A percentile compares a stretch with the other conserved stretches of the same genome.
These are phyloP conservation scores for Platygyra sinensis DNA, from an alignment of 64 coral and sea anemone species.

Conservation along the genomic window DNA sequence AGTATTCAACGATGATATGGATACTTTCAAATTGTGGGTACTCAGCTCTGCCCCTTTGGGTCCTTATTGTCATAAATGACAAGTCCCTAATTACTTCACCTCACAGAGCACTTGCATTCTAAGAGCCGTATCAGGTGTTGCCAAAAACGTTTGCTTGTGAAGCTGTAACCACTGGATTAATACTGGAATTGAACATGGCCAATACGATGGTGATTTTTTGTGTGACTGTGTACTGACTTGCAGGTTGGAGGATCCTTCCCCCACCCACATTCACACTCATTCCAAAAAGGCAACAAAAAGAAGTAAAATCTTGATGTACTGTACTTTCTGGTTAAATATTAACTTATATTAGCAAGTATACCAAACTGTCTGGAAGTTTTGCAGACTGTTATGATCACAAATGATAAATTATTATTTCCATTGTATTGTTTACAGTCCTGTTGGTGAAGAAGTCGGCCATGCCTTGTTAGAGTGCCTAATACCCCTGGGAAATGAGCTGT, in stretches of 20 bases:
- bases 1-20: too few species aligned
- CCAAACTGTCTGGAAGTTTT: too few species aligned
- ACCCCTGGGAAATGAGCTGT: constrained; percentile 77
- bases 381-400: neutral
- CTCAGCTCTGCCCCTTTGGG: too few species aligned
- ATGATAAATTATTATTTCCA: neutral
- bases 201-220: neutral
- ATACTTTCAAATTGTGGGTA: too few species aligned
- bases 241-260: too few species aligned
- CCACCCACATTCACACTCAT: too few species aligned
- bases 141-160: constrained; percentile 4
- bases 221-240: neutral
- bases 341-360: too few species aligned
- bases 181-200: constrained; percentile 30
- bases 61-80: neutral
- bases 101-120: neutral
- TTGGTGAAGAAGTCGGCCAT: constrained; percentile 55
- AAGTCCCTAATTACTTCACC: neutral
- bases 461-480: constrained; percentile 65
- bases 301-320: too few species aligned
- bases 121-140: neutral
- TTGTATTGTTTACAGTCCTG: constrained; percentile 36
- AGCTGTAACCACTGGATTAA: constrained; percentile 32
- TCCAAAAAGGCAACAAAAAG: too few species aligned
- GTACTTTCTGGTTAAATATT: too few species aligned